Evolutionary conservation across 2,888 invertebrate species (phyloP).

Genomic region (Ormyrus rosae): DNA sequence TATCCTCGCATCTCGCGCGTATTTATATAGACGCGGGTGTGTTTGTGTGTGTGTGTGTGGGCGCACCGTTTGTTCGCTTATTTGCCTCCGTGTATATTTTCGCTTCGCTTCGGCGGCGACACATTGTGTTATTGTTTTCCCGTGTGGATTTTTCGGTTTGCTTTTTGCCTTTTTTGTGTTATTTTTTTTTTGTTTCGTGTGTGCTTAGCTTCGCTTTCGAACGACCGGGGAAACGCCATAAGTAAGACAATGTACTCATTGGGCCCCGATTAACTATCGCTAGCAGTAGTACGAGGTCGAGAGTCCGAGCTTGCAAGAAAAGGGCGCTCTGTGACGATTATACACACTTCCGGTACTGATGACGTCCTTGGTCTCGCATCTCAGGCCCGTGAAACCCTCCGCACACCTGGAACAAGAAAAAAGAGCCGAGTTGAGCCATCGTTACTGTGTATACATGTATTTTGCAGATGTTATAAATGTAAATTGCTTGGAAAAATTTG

Average conservation of each 20-base stretch:
- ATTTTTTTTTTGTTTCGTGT: background rate
- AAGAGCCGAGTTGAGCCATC: too few species aligned
- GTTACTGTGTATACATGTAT: too few species aligned
- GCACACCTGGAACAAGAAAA: slow-evolving; percentile 80
- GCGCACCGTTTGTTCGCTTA: background rate
- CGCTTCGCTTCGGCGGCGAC: background rate
- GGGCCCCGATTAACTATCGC: slow-evolving; percentile 76
- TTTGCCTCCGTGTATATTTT: slow-evolving; percentile 5
- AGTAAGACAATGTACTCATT: slow-evolving; percentile 62
- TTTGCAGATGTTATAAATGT: too few species aligned
- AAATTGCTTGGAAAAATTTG: too few species aligned
- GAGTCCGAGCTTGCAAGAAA: slow-evolving; percentile 87
- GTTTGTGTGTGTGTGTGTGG: slow-evolving; percentile 11
- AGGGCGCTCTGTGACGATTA: slow-evolving; percentile 79
- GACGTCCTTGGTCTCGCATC: slow-evolving; percentile 89
- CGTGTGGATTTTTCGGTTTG: background rate
- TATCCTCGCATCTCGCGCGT: too few species aligned
- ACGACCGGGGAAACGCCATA: slow-evolving; percentile 59
- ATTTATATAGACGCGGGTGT: background rate
- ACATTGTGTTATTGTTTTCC: slow-evolving; percentile 10
- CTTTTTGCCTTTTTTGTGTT: background rate
- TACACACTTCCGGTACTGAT: slow-evolving; percentile 87
- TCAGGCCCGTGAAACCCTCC: slow-evolving; percentile 87
- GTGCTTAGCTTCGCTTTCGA: background rate
- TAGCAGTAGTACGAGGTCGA: slow-evolving; percentile 88